Base-by-base conservation (phyloP, 2,797 vertebrate species). In the Thripadectes ignobilis region DNA sequence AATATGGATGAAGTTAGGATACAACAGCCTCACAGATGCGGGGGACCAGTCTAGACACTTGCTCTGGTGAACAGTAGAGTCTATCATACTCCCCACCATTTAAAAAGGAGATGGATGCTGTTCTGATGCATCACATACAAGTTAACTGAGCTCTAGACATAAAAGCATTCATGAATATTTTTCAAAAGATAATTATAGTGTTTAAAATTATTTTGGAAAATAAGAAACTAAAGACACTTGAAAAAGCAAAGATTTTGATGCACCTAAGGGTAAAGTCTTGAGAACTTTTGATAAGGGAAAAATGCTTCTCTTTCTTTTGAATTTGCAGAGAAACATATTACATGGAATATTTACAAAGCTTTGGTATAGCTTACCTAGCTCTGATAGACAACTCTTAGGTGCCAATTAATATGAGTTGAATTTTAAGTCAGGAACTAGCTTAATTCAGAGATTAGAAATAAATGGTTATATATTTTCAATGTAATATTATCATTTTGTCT, bases 1-100 rank as follows among this genome's bases (percentile, higher is more conserved):
- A 97, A 93, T 69, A 95, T 10, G 85, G 92, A 91, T 63, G 66
- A 91, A 80, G 68, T 78, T 87, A 91, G 78, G 75, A 93, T 88
- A 93, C 82, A 96, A 79, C 65, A 96, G 86, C 92, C 73, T 72
- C 85, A 76, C 30, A 96, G 95, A 95, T 9, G 18, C 52, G 89
- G 73, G 82, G 71, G 83, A 39, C 69, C 81, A 94, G 93, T 92
- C 81, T 78, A 96, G 94, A 91, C 89, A 77, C 72, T 62, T 77
- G 49, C 67, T 76, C 67, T 76, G 45, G 22, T 76, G 87, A 96
- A 89, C 88, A 96, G 93, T 17, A 88, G n/a, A 79, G 72, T 90
- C 54, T 96, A 84, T 72, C 59, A 52, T 84, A 66, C 76, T 77
- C 41, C 83, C 92, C 91, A 79, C 49, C 38, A 75, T 11, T 61